These are phyloP conservation scores for Paragorgia papillata DNA, from an alignment of 92 coral and sea anemone genomes.

Conservation along the genomic window DNA sequence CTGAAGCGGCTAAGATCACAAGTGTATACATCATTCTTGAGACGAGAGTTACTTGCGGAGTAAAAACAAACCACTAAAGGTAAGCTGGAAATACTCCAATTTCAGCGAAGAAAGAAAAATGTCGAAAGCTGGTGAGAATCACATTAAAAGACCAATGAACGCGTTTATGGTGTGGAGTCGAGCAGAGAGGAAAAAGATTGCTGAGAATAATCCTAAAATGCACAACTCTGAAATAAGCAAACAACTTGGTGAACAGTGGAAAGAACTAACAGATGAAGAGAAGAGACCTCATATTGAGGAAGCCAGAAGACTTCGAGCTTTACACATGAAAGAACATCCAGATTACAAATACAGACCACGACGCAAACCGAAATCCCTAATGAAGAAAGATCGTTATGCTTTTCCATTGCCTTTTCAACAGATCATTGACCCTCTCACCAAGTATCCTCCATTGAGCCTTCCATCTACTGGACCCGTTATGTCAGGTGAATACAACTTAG, in stretches of 20 bases:
- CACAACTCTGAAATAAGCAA: conserved; percentile 99
- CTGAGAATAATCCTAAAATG: conserved; percentile 99
- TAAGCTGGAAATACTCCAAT: not conserved
- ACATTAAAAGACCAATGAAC: conserved; percentile 97
- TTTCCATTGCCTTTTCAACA: conserved; percentile 92
- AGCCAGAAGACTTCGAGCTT: conserved; percentile 90
- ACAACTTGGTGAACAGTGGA: conserved; percentile 97
- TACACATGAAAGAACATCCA: conserved; percentile 97
- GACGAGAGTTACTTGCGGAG: not conserved
- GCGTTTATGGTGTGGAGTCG: conserved; percentile 99
- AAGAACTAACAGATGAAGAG: conserved; percentile 88
- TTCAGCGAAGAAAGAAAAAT: conserved; percentile 44
- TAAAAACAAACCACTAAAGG: not conserved
- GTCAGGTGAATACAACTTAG: conserved; percentile 71
- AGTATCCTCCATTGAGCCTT: conserved; percentile 60
- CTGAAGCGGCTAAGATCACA: conserved; percentile 46
- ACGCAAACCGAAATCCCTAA: conserved; percentile 96
- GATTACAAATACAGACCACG: conserved; percentile 97
- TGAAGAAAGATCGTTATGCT: conserved; percentile 97
- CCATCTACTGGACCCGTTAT: conserved; percentile 75
- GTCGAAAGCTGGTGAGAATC: conserved; percentile 80
- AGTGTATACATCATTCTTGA: conserved; percentile 15
- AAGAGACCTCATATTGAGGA: conserved; percentile 95
- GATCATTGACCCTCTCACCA: conserved; percentile 83
- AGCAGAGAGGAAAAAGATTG: conserved; percentile 96